phyloP scores from a whole-genome alignment of 2,888 invertebrate genomes.

The Campoplex nolae region DNA sequence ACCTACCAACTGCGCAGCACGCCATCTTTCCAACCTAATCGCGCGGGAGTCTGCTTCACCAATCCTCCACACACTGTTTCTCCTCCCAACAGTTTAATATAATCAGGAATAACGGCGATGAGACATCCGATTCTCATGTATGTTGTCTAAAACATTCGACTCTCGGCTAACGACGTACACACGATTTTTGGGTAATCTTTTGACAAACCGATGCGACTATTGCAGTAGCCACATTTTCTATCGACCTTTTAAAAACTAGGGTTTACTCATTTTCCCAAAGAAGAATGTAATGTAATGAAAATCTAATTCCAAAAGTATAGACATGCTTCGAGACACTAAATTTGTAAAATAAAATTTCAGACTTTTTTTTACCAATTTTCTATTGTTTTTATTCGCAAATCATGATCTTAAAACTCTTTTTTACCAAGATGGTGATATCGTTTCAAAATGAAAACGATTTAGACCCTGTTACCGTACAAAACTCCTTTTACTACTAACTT shows the following conservation, averaged over 20 bases:
- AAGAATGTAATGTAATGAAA: too few relatives aligned
- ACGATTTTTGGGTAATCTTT: background rate
- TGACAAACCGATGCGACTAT: background rate
- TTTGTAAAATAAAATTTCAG: background rate
- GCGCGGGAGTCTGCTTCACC: conserved; percentile 40
- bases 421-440: background rate
- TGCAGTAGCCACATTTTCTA: background rate
- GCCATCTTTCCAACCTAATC: conserved; percentile 72
- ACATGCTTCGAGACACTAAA: background rate
- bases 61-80: conserved; percentile 25
- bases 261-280: background rate
- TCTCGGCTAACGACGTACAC: background rate
- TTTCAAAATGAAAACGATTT: background rate
- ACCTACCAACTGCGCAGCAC: conserved; percentile 75
- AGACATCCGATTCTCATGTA: conserved; percentile 9
- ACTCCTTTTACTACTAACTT: background rate
- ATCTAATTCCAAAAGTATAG: too few relatives aligned
- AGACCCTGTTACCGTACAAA: too few relatives aligned
- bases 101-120: conserved; percentile 29
- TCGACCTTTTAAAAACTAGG: background rate
- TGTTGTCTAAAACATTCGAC: conserved; percentile 2
- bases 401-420: background rate
- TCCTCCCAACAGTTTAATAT: conserved; percentile 53
- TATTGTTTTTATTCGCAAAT: background rate
- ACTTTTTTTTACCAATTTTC: background rate